Conservation (phyloP, 2,113 vertebrate genomes). For the Peucedramus taeniatus region DNA sequence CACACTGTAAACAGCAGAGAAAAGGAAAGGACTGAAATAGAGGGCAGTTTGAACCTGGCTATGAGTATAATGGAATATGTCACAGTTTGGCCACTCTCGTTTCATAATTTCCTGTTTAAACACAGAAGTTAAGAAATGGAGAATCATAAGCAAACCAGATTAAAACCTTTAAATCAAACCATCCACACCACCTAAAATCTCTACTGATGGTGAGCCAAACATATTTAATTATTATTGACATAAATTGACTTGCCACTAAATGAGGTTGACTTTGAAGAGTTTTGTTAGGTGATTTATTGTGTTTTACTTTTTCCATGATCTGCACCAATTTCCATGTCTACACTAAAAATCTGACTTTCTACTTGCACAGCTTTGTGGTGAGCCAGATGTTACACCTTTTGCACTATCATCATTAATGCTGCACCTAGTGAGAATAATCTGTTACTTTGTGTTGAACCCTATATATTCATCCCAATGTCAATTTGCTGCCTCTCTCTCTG, state of each 20-base stretch:
- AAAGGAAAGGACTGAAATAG: background rate
- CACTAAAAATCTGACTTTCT: background rate
- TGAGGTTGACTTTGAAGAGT: background rate
- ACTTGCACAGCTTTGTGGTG: background rate
- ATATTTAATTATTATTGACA: background rate
- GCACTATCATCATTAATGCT: background rate
- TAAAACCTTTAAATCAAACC: background rate
- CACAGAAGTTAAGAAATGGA: background rate
- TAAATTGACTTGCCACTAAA: background rate
- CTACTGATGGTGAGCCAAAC: background rate
- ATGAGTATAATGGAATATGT: rapidly evolving
- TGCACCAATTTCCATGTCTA: background rate
- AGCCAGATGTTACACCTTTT: background rate
- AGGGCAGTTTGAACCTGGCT: background rate
- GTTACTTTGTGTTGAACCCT: background rate
- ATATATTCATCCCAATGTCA: background rate
- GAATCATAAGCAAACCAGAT: background rate
- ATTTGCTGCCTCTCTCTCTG: background rate
- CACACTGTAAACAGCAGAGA: background rate
- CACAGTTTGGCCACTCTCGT: background rate
- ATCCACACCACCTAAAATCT: background rate
- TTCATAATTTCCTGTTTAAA: background rate
- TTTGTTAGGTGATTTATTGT: background rate
- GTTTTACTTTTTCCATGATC: background rate
- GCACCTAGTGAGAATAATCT: background rate